A percentile compares a stretch with the other conserved stretches of the same genome.
phyloP scores from a whole-genome alignment of 1,140 invertebrate species.

The Ylistrum balloti region DNA sequence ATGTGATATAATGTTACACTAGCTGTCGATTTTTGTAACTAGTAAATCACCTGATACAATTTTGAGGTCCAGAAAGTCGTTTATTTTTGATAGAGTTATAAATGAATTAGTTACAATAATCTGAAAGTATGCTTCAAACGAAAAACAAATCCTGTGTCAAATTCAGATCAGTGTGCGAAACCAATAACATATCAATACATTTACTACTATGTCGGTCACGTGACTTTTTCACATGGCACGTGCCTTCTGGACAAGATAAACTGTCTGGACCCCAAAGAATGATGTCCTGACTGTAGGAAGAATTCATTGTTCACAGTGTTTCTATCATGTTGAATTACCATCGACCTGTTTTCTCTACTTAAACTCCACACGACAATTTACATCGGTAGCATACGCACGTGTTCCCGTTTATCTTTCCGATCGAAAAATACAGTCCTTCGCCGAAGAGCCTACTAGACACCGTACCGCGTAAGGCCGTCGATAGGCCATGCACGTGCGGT shows the following conservation, averaged over 20 bases:
- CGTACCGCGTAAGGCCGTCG: background rate
- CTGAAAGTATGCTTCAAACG: too few relatives aligned
- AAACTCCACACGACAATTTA: conserved; percentile 7
- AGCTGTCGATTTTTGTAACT: too few relatives aligned
- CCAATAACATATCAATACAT: too few relatives aligned
- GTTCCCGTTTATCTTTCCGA: conserved; percentile 1
- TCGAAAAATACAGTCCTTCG: conserved; percentile 2
- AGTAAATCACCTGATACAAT: too few relatives aligned
- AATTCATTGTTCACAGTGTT: conserved; percentile 6
- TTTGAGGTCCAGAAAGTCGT: too few relatives aligned
- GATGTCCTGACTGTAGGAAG: background rate
- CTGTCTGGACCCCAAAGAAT: background rate
- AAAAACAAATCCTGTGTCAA: too few relatives aligned
- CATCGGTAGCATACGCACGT: conserved; percentile 25
- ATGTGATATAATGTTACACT: too few relatives aligned
- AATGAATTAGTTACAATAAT: too few relatives aligned
- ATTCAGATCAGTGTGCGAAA: too few relatives aligned
- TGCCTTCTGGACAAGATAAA: background rate
- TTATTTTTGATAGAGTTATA: too few relatives aligned
- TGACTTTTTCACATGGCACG: background rate
- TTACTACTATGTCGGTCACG: background rate
- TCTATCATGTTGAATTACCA: background rate
- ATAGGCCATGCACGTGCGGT: background rate
- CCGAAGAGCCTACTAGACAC: conserved; percentile 1
- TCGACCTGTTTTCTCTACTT: background rate